Percentiles rank a stretch among this genome's conserved stretches.
Evolutionary conservation across 2,113 vertebrate species (phyloP).

Genomic region (Esox niger): DNA sequence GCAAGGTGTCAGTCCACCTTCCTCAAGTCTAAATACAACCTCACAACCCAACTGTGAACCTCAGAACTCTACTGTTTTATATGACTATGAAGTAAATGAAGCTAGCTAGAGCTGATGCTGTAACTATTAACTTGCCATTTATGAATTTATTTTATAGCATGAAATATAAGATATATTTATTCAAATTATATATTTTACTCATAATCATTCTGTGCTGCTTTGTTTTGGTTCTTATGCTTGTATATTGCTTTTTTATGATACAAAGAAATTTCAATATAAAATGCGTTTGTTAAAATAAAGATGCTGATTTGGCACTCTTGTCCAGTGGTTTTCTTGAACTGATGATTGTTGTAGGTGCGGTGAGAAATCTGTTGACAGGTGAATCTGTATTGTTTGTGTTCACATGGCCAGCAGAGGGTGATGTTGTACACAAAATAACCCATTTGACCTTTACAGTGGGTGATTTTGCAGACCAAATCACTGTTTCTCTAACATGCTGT

Average conservation of each 20-base stretch:
- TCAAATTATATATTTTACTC: constrained; percentile 99
- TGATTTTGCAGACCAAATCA: too few species aligned
- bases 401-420: constrained; percentile 14
- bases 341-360: background rate
- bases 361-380: too few species aligned
- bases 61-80: constrained; percentile 98
- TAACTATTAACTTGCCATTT: constrained; percentile 96
- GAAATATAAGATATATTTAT: constrained; percentile 97
- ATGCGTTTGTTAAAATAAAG: constrained; percentile 98
- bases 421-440: constrained; percentile 1
- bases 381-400: background rate
- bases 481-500: too few species aligned
- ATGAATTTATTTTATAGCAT: constrained; percentile 99
- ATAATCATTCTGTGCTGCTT: constrained; percentile 90
- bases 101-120: constrained; percentile 97
- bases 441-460: too few species aligned
- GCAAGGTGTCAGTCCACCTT: constrained; percentile 45
- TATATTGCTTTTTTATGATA: constrained; percentile 99
- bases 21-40: constrained; percentile 76
- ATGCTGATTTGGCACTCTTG: constrained; percentile 87
- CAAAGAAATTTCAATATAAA: constrained; percentile 89
- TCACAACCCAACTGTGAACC: constrained; percentile 94
- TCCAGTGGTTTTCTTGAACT: background rate
- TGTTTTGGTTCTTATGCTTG: constrained; percentile 91
- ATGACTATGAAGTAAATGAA: constrained; percentile 95